Evolutionary conservation across 2,888 invertebrate species (phyloP).

Genomic region (Phymatocera aterrima): DNA sequence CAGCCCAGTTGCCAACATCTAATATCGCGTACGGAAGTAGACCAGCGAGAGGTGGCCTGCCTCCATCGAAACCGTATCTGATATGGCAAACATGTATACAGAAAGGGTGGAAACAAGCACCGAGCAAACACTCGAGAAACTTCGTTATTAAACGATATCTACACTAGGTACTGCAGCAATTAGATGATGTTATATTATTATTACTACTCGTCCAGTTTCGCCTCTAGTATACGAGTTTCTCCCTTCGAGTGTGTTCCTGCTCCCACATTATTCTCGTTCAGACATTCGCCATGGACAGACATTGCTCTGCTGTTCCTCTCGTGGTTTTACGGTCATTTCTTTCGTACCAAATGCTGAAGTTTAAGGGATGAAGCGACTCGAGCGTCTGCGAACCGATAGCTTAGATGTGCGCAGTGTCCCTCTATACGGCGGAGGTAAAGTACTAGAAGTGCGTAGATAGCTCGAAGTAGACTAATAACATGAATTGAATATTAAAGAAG

Average conservation of each 20-base stretch:
- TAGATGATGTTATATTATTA: conserved; percentile 35
- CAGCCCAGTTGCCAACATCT: conserved; percentile 24
- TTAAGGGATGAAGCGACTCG: too few species aligned
- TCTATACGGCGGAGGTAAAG: not conserved
- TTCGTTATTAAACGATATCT: conserved; percentile 55
- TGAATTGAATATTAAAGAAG: not conserved
- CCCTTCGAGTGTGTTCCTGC: not conserved
- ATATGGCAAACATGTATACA: conserved; percentile 38
- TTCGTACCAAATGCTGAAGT: too few species aligned
- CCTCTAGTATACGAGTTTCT: not conserved
- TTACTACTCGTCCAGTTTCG: not conserved
- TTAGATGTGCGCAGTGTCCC: too few species aligned
- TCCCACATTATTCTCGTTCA: too few species aligned
- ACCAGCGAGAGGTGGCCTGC: not conserved
- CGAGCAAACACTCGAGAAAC: conserved; percentile 55
- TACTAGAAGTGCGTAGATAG: not conserved
- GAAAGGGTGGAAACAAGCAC: conserved; percentile 44
- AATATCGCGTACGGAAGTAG: not conserved
- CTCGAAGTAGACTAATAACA: not conserved
- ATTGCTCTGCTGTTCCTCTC: too few species aligned
- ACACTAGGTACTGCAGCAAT: conserved; percentile 32
- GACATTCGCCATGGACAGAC: too few species aligned
- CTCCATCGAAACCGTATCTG: conserved; percentile 32
- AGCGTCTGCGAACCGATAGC: too few species aligned
- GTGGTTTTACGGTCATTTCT: too few species aligned